phyloP scores from a whole-genome alignment of 2,888 invertebrate genomes.

The Helicoverpa assulta region DNA sequence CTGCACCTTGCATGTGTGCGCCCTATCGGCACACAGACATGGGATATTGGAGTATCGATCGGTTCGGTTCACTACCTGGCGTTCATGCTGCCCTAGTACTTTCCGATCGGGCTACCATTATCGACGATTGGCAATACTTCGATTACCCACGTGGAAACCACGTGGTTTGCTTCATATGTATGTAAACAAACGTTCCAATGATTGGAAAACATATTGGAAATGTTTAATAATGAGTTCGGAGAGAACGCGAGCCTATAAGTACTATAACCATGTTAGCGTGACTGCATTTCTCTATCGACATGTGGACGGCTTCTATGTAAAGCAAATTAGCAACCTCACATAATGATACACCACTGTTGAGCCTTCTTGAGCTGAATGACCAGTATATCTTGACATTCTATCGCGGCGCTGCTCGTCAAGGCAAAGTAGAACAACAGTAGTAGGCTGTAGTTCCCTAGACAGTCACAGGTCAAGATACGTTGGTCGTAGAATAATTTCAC shows the following conservation, averaged over 20 bases:
- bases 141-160: conserved; percentile 14
- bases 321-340: conserved; percentile 43
- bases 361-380: conserved; percentile 11
- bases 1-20: conserved; percentile 41
- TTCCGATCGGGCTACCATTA: conserved; percentile 44
- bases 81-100: conserved; percentile 51
- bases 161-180: conserved; percentile 5
- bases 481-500: conserved; percentile 63
- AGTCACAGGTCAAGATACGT: background rate
- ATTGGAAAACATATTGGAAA: background rate
- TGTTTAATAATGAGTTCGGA: background rate
- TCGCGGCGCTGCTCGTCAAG: conserved; percentile 3
- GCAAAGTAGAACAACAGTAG: background rate
- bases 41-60: conserved; percentile 56
- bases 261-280: conserved; percentile 16
- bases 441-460: conserved; percentile 7
- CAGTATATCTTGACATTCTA: conserved; percentile 24
- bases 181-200: conserved; percentile 20
- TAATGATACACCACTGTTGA: conserved; percentile 29
- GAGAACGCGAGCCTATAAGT: background rate
- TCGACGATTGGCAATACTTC: conserved; percentile 46
- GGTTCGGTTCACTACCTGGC: conserved; percentile 53
- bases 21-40: conserved; percentile 35
- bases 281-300: conserved; percentile 19
- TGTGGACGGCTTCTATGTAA: conserved; percentile 14